Percentiles rank a stretch among this genome's conserved stretches.
Evolutionary conservation across 2,888 invertebrate genomes (phyloP).

Genomic region (Ormyrus thymus): DNA sequence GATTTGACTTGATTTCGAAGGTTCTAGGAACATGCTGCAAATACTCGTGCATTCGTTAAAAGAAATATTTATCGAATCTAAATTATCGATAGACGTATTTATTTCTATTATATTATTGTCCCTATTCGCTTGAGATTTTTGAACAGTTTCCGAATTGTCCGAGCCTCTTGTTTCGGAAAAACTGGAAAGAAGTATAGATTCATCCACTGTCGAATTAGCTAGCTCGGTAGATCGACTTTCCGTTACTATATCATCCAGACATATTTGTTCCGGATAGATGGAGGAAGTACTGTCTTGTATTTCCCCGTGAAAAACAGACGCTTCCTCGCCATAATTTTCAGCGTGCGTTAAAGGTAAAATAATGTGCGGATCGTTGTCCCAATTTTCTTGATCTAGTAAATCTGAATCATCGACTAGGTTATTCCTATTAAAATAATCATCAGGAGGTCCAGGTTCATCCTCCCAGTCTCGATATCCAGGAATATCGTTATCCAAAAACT

Average conservation of each 20-base stretch:
- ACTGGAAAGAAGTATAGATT: constrained; percentile 48
- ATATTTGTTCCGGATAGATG: constrained; percentile 44
- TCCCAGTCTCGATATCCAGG: constrained; percentile 49
- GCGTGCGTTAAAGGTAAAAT: neutral
- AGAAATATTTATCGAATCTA: constrained; percentile 3
- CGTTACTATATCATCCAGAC: constrained; percentile 47
- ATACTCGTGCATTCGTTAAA: constrained; percentile 55
- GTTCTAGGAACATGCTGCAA: constrained; percentile 62
- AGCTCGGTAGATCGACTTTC: constrained; percentile 45
- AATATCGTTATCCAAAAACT: constrained; percentile 40
- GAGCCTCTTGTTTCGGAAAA: constrained; percentile 51
- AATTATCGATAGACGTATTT: constrained; percentile 17
- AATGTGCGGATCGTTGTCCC: constrained; percentile 16
- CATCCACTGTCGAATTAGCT: constrained; percentile 37
- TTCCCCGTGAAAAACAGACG: too few species aligned
- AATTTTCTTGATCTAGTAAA: constrained; percentile 34
- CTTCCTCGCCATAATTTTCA: neutral
- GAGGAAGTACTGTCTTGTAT: constrained; percentile 41
- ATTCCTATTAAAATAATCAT: constrained; percentile 32
- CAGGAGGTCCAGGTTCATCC: constrained; percentile 53
- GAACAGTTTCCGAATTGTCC: constrained; percentile 40
- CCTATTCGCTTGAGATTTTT: constrained; percentile 10
- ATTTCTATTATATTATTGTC: constrained; percentile 15
- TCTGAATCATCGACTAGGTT: constrained; percentile 12
- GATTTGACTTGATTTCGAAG: constrained; percentile 56